Percentiles rank a stretch among this genome's conserved stretches.
Evolutionary conservation across 1,140 invertebrate genomes (phyloP).

Genomic region (Anagrus nilaparvatae): DNA sequence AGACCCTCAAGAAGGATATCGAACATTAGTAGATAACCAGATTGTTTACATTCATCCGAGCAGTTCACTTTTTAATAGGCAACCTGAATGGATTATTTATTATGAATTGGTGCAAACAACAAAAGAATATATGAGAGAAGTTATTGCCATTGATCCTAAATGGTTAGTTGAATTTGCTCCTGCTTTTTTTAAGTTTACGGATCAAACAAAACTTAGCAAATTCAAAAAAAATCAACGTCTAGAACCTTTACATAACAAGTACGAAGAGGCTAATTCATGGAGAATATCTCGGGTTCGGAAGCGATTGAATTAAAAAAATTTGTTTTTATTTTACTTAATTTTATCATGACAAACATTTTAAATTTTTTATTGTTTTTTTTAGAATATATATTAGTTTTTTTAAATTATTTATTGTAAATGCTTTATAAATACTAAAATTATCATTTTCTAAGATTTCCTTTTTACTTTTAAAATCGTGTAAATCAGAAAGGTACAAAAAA

Average conservation of each 20-base stretch:
- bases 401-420: no score
- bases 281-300: conserved; percentile 89
- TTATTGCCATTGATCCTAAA: conserved; percentile 96
- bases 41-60: conserved; percentile 99
- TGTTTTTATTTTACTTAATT: no score
- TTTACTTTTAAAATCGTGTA: no score
- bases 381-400: no score
- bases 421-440: no score
- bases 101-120: conserved; percentile 98
- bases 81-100: conserved; percentile 99
- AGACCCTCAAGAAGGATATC: conserved; percentile 97
- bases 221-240: conserved; percentile 98
- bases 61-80: conserved; percentile 91
- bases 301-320: conserved; percentile 66
- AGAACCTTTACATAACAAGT: conserved; percentile 97
- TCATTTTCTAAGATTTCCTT: no score
- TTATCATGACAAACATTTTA: no score
- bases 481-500: no score
- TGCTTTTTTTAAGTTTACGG: conserved; percentile 98
- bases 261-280: conserved; percentile 98
- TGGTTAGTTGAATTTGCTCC: conserved; percentile 99
- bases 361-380: no score
- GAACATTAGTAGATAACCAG: conserved; percentile 94
- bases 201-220: conserved; percentile 96
- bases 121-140: conserved; percentile 99